Percentiles rank a stretch among this genome's conserved stretches.
Conservation (phyloP, 2,888 invertebrate genomes). For the Aproaerema taeniolella region DNA sequence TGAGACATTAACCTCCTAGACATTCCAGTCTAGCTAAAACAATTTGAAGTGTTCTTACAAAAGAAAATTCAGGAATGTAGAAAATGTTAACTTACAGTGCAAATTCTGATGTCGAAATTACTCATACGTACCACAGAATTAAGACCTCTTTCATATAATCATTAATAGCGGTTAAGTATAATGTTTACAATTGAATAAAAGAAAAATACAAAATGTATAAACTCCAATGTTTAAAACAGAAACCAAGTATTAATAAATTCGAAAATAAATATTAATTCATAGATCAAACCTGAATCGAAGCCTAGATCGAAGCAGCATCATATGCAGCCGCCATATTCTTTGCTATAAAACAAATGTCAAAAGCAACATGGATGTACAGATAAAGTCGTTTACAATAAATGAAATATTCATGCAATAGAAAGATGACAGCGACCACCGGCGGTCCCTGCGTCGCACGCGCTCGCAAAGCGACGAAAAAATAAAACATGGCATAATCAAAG, state of each 20-base stretch:
- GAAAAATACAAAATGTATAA: not conserved
- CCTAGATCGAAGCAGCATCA: too few species aligned
- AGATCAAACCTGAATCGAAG: not conserved
- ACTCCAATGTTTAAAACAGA: too few species aligned
- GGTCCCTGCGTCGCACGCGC: conserved; percentile 27
- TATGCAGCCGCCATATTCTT: conserved; percentile 37
- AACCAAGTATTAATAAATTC: conserved; percentile 2
- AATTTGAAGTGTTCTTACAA: too few species aligned
- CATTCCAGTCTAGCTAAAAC: too few species aligned
- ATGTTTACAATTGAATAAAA: too few species aligned
- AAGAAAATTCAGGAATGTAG: too few species aligned
- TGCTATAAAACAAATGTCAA: conserved; percentile 54
- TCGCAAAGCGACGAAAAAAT: conserved; percentile 39
- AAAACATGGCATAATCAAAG: conserved; percentile 24
- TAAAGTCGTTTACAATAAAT: conserved; percentile 69
- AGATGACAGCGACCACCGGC: conserved; percentile 49
- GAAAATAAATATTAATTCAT: conserved; percentile 4
- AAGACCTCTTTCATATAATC: too few species aligned
- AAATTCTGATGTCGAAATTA: too few species aligned
- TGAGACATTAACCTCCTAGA: too few species aligned
- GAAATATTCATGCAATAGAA: conserved; percentile 68
- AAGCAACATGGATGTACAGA: conserved; percentile 57
- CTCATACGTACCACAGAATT: too few species aligned
- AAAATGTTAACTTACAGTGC: too few species aligned
- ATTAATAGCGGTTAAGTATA: too few species aligned